A percentile compares a stretch with the other conserved stretches of the same genome.
phyloP scores from a whole-genome alignment of 2,888 invertebrate species.

The Hydriomena furcata region DNA sequence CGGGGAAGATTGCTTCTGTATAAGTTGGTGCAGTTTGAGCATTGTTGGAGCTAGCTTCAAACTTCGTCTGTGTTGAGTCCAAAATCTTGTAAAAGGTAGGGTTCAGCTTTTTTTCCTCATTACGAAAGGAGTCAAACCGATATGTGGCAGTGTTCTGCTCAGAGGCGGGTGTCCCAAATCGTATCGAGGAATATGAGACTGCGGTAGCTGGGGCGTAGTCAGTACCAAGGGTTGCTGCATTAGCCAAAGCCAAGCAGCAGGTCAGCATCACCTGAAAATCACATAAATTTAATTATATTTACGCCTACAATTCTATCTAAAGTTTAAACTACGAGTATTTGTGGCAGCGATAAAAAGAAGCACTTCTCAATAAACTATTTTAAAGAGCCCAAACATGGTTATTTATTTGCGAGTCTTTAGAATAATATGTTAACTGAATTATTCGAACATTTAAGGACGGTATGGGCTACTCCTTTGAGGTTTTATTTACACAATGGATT shows the following conservation, averaged over 20 bases:
- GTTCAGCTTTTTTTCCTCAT: constrained; percentile 32
- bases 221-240: constrained; percentile 39
- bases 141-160: neutral
- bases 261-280: constrained; percentile 48
- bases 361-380: too few relatives aligned
- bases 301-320: too few relatives aligned
- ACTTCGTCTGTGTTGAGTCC: constrained; percentile 36
- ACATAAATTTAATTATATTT: too few relatives aligned
- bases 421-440: too few relatives aligned
- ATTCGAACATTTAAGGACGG: too few relatives aligned
- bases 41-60: constrained; percentile 32
- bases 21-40: constrained; percentile 5
- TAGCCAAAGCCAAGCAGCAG: constrained; percentile 40
- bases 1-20: constrained; percentile 10
- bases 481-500: too few relatives aligned
- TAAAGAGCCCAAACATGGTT: too few relatives aligned
- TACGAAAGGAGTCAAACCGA: neutral
- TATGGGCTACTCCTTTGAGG: too few relatives aligned
- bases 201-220: constrained; percentile 39
- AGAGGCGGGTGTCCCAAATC: constrained; percentile 1
- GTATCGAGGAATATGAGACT: constrained; percentile 40
- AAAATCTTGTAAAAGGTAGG: constrained; percentile 38
- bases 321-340: too few relatives aligned
- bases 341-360: too few relatives aligned
- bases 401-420: too few relatives aligned